Evolutionary conservation across 2,797 vertebrate genomes (phyloP).

Genomic region (Paramormyrops hopkinsi): DNA sequence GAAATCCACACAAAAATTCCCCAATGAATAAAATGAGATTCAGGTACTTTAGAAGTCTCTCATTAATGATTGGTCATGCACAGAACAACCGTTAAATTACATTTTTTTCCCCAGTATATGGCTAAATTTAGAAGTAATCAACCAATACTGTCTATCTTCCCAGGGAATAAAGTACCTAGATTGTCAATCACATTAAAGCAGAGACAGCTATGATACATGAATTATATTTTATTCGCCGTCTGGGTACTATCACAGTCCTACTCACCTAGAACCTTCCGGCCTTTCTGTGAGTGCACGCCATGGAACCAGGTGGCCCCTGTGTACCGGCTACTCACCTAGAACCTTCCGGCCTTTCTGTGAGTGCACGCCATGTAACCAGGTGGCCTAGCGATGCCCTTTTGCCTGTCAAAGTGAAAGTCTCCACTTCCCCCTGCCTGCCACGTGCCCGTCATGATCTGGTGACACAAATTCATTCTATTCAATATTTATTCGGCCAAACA

Average conservation of each 20-base stretch:
- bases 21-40: conserved; percentile 7
- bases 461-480: not conserved
- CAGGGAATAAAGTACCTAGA: not conserved
- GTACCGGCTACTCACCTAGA: too few relatives aligned
- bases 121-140: conserved; percentile 13
- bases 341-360: too few relatives aligned
- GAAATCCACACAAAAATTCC: not conserved
- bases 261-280: not conserved
- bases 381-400: not conserved
- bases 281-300: not conserved
- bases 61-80: conserved; percentile 13
- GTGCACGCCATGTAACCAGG: not conserved
- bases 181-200: not conserved
- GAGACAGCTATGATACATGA: not conserved
- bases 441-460: not conserved
- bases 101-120: not conserved
- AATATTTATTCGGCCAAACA: conserved; percentile 1
- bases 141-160: not conserved
- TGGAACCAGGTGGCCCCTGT: too few relatives aligned
- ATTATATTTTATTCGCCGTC: not conserved
- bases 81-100: not conserved
- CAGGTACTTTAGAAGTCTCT: not conserved
- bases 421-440: not conserved
- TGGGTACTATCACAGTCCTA: not conserved
- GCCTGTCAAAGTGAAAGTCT: not conserved